Percentiles rank a stretch among this genome's conserved stretches.
These are phyloP conservation scores for Paracanthobrama guichenoti DNA, from an alignment of 2,113 vertebrate species.

Conservation along the genomic window DNA sequence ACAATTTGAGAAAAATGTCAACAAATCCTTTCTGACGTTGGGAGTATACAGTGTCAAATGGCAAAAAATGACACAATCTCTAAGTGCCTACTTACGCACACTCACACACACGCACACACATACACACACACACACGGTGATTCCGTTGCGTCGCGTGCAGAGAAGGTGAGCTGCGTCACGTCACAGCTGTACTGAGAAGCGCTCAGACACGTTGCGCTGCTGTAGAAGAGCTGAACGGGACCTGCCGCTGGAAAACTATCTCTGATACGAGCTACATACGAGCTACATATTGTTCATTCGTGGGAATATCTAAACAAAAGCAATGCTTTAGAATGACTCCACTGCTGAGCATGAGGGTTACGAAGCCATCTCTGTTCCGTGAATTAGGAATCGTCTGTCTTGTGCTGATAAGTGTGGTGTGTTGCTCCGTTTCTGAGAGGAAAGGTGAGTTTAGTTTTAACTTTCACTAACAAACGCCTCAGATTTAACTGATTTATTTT, in stretches of 20 bases:
- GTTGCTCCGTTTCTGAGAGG: constrained; percentile 12
- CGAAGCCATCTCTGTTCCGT: neutral
- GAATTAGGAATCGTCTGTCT: constrained; percentile 14
- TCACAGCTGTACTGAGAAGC: neutral
- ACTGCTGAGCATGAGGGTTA: neutral
- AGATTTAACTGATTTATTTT: neutral
- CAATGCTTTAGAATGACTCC: constrained; percentile 15
- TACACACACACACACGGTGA: neutral
- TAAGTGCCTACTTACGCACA: neutral
- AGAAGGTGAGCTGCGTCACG: neutral
- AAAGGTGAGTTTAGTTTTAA: constrained; percentile 21
- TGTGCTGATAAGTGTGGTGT: neutral
- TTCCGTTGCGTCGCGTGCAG: neutral
- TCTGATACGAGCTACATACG: neutral
- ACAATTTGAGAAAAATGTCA: neutral
- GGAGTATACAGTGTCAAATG: neutral
- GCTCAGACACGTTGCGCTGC: neutral
- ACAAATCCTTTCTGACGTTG: neutral
- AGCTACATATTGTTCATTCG: neutral
- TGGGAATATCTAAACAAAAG: neutral
- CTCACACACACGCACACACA: neutral
- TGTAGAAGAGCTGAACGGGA: neutral
- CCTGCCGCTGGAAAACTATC: neutral
- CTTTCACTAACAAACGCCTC: neutral
- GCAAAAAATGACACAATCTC: neutral